These are phyloP conservation scores for Malthinus flaveolus DNA, from an alignment of 2,888 invertebrate genomes.

Conservation along the genomic window DNA sequence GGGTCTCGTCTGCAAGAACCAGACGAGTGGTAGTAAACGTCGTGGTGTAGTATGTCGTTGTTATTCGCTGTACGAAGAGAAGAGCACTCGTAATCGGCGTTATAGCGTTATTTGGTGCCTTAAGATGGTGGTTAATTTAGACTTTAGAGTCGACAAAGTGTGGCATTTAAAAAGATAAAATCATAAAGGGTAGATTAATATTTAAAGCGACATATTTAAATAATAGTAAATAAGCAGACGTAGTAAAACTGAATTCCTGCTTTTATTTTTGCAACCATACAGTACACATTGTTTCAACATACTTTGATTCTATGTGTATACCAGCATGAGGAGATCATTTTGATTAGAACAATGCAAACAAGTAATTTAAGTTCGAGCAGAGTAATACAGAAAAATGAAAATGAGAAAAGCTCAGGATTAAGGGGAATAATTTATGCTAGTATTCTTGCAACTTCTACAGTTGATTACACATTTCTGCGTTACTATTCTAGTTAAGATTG, in stretches of 20 bases:
- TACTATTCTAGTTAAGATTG: constrained; percentile 49
- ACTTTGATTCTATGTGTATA: constrained; percentile 49
- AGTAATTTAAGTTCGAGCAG: constrained; percentile 37
- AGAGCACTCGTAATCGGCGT: no score
- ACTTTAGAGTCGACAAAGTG: no score
- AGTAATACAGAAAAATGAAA: constrained; percentile 33
- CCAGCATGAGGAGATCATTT: constrained; percentile 45
- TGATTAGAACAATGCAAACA: constrained; percentile 38
- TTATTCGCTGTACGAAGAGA: no score
- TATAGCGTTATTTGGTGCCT: no score
- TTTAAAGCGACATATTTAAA: not conserved
- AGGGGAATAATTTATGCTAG: constrained; percentile 47
- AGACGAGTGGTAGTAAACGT: no score
- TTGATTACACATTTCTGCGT: constrained; percentile 50
- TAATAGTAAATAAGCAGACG: constrained; percentile 21
- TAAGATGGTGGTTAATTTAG: no score
- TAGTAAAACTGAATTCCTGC: constrained; percentile 48
- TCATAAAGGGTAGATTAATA: no score
- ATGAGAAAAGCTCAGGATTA: constrained; percentile 43
- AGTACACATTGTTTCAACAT: constrained; percentile 50
- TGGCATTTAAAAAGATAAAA: no score
- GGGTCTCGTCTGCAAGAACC: no score
- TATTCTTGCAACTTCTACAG: constrained; percentile 45
- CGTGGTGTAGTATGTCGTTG: no score
- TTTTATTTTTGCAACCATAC: constrained; percentile 51